These are phyloP conservation scores for Pantelozetes paolii DNA, from an alignment of 2,888 invertebrate species.

Conservation along the genomic window DNA sequence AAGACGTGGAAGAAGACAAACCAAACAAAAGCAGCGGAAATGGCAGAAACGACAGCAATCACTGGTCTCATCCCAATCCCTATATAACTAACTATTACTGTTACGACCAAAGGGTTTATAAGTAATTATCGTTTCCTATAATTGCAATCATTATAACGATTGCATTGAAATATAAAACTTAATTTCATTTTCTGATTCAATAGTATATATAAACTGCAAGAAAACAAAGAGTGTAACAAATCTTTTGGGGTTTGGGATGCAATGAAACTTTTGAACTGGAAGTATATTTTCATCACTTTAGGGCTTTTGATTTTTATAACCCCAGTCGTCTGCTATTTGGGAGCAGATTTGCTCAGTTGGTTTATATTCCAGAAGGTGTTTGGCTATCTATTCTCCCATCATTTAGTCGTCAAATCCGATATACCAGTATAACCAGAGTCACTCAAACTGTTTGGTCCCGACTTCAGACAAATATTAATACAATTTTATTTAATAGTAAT, in stretches of 20 bases:
- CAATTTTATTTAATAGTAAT: neutral
- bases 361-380: conserved; percentile 7
- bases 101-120: conserved; percentile 9
- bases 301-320: neutral
- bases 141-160: neutral
- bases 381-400: neutral
- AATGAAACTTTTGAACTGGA: neutral
- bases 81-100: neutral
- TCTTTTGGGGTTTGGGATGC: neutral
- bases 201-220: neutral
- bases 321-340: neutral
- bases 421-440: neutral
- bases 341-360: neutral
- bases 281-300: neutral
- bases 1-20: neutral
- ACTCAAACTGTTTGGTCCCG: neutral
- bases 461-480: neutral
- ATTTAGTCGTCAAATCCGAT: neutral
- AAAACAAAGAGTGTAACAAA: neutral
- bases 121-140: no score
- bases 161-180: neutral
- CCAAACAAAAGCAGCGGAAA: neutral
- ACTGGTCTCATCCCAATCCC: neutral
- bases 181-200: neutral
- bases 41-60: neutral